Percentiles rank a stretch among this genome's conserved stretches.
phyloP scores from a whole-genome alignment of 2,797 vertebrate genomes.

The Rhynchotus rufescens region DNA sequence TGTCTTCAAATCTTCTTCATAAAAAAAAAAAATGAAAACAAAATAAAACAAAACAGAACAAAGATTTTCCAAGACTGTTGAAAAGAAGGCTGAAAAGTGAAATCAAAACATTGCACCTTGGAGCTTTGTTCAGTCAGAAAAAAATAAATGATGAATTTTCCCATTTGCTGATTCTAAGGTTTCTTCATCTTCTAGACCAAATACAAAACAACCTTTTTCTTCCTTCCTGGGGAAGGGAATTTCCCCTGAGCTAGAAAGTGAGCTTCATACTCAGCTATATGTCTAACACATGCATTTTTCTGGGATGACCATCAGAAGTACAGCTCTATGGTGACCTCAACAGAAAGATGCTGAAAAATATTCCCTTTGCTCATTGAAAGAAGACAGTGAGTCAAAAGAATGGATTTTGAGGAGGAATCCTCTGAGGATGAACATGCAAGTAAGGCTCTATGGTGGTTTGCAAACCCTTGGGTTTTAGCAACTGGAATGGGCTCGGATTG shows the following conservation, averaged over 20 bases:
- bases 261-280: not conserved
- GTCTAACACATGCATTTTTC: not conserved
- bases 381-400: not conserved
- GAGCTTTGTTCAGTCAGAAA: not conserved
- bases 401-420: not conserved
- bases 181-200: not conserved
- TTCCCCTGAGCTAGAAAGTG: not conserved
- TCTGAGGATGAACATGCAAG: accelerated
- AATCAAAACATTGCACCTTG: not conserved
- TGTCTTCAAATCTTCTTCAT: not conserved
- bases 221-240: not conserved
- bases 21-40: not conserved
- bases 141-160: accelerated
- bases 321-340: not conserved
- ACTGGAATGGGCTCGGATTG: not conserved
- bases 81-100: accelerated
- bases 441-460: not conserved
- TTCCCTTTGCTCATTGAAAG: not conserved
- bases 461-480: not conserved
- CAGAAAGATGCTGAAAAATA: not conserved
- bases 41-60: not conserved
- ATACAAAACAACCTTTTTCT: not conserved
- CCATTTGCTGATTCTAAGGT: not conserved
- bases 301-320: accelerated
- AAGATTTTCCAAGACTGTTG: accelerated